Percentiles rank a stretch among this genome's conserved stretches.
Conservation (phyloP, 2,888 invertebrate species). For the Oxytorus armatus region DNA sequence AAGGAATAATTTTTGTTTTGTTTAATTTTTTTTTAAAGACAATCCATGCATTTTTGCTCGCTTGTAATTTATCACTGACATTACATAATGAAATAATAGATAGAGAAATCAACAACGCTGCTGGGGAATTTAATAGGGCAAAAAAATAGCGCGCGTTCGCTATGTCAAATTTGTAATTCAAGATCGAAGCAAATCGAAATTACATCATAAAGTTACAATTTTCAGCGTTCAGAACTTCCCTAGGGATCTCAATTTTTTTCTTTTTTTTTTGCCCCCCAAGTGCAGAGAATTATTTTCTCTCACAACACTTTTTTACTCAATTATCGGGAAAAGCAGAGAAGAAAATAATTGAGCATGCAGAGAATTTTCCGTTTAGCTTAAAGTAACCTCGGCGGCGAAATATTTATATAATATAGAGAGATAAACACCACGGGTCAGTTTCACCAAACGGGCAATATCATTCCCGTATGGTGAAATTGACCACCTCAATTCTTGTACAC, state of each 20-base stretch:
- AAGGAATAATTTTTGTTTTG: conserved; percentile 27
- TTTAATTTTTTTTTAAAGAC: background rate
- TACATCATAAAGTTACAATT: conserved; percentile 59
- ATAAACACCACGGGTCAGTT: too few relatives aligned
- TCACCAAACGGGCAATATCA: too few relatives aligned
- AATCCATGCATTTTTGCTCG: background rate
- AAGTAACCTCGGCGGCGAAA: too few relatives aligned
- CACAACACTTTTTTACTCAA: conserved; percentile 37
- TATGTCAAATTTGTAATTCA: conserved; percentile 54
- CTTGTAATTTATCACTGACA: conserved; percentile 27
- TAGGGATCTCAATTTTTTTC: background rate
- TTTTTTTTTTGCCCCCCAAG: conserved; percentile 20
- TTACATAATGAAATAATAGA: background rate
- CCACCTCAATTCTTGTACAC: too few relatives aligned
- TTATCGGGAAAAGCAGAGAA: background rate
- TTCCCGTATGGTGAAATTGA: too few relatives aligned
- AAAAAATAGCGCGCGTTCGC: conserved; percentile 58
- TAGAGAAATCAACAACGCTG: background rate
- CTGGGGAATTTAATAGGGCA: conserved; percentile 5
- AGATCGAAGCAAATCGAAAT: conserved; percentile 66
- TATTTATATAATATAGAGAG: too few relatives aligned
- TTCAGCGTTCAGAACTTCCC: background rate
- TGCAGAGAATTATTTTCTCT: conserved; percentile 17
- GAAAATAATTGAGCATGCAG: too few relatives aligned
- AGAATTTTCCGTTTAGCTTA: too few relatives aligned